phyloP scores from a whole-genome alignment of 2,113 vertebrate species.

The Colistium nudipinnis region DNA sequence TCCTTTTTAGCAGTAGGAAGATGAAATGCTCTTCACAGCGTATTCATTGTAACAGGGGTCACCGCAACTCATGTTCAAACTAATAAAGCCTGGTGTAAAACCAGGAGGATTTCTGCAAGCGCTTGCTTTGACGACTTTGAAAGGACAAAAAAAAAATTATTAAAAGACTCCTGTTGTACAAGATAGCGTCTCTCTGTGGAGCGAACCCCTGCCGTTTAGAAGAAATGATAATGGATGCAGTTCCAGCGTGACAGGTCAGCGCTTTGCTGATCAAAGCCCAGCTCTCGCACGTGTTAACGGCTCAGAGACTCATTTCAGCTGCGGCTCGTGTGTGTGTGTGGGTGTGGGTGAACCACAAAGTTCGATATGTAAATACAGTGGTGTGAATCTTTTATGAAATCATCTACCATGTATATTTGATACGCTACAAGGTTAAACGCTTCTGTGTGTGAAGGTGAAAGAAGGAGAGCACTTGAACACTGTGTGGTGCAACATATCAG shows the following conservation, averaged over 20 bases:
- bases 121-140: conserved; percentile 1
- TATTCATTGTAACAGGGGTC: neutral
- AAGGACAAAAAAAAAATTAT: conserved; percentile 29
- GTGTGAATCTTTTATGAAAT: conserved; percentile 54
- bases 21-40: neutral
- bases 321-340: conserved; percentile 20
- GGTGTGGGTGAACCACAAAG: conserved; percentile 4
- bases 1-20: neutral
- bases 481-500: too few relatives aligned
- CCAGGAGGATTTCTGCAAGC: neutral
- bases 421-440: conserved; percentile 1
- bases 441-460: neutral
- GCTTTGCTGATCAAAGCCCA: conserved; percentile 56
- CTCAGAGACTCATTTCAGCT: neutral
- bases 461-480: neutral
- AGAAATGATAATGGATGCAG: conserved; percentile 44
- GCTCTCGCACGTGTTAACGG: conserved; percentile 24
- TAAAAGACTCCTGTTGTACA: conserved; percentile 15
- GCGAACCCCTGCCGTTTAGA: conserved; percentile 33
- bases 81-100: neutral
- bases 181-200: conserved; percentile 1
- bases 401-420: conserved; percentile 9
- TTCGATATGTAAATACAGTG: conserved; percentile 59
- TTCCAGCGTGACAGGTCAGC: conserved; percentile 57
- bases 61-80: neutral